Conservation (phyloP, 1,140 invertebrate genomes). For the Megalopta genalis region DNA sequence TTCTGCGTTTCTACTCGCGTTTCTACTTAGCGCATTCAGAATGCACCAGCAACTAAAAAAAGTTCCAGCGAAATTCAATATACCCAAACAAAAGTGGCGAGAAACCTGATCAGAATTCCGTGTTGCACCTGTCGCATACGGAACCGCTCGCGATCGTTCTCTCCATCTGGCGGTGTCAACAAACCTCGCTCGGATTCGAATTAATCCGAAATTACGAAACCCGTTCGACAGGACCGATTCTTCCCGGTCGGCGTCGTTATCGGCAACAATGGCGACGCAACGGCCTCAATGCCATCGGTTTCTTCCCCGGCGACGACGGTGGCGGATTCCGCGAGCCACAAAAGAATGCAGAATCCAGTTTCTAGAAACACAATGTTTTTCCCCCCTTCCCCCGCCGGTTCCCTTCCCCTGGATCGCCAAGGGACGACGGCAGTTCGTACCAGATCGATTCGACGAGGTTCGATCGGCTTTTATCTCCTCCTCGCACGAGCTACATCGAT, state of each 20-base stretch:
- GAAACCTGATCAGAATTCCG: too few relatives aligned
- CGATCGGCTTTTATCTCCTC: constrained; percentile 2
- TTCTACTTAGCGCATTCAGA: too few relatives aligned
- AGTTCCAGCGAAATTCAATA: too few relatives aligned
- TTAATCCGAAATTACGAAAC: background rate
- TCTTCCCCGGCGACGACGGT: background rate
- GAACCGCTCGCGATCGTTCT: too few relatives aligned
- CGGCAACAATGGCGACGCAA: background rate
- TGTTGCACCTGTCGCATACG: too few relatives aligned
- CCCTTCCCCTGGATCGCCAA: background rate
- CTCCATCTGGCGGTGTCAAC: too few relatives aligned
- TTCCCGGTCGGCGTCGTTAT: background rate
- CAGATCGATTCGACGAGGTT: constrained; percentile 20
- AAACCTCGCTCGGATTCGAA: too few relatives aligned
- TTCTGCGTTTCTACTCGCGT: too few relatives aligned
- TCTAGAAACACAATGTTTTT: constrained; percentile 15
- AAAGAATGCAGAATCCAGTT: constrained; percentile 20
- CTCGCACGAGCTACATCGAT: constrained; percentile 16
- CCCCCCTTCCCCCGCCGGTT: background rate
- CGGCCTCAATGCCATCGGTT: background rate
- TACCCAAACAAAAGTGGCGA: too few relatives aligned
- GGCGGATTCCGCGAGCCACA: constrained; percentile 8
- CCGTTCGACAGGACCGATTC: background rate
- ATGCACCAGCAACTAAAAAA: too few relatives aligned
- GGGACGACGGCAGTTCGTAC: constrained; percentile 3